Conservation (phyloP, 2,888 invertebrate genomes). For the Ophraella communa region DNA sequence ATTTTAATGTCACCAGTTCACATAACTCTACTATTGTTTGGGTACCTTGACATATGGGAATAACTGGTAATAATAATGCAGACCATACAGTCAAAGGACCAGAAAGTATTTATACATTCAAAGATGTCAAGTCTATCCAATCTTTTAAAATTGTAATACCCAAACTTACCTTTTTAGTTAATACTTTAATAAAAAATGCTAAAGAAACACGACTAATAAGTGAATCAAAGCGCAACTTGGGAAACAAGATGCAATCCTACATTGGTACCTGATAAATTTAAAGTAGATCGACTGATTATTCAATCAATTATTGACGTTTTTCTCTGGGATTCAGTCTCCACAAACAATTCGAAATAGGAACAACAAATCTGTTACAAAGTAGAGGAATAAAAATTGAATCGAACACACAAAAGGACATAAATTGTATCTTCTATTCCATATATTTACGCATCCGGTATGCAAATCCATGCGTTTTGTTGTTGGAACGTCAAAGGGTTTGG, state of each 20-base stretch:
- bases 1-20: no score
- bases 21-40: no score
- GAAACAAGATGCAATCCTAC: neutral
- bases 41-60: no score
- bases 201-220: no score
- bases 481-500: slow-evolving; percentile 39
- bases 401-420: slow-evolving; percentile 50
- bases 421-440: slow-evolving; percentile 43
- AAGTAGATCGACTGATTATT: neutral
- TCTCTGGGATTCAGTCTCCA: neutral
- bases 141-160: no score
- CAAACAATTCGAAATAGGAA: slow-evolving; percentile 3
- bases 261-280: neutral
- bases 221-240: no score
- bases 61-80: no score
- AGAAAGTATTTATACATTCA: no score
- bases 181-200: no score
- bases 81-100: no score
- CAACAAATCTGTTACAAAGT: slow-evolving; percentile 19
- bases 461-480: slow-evolving; percentile 36
- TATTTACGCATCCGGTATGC: slow-evolving; percentile 44
- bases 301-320: neutral
- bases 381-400: slow-evolving; percentile 38
- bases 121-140: no score
- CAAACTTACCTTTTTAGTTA: no score